Conservation (phyloP, 2,888 invertebrate species). For the Cetonia aurata region DNA sequence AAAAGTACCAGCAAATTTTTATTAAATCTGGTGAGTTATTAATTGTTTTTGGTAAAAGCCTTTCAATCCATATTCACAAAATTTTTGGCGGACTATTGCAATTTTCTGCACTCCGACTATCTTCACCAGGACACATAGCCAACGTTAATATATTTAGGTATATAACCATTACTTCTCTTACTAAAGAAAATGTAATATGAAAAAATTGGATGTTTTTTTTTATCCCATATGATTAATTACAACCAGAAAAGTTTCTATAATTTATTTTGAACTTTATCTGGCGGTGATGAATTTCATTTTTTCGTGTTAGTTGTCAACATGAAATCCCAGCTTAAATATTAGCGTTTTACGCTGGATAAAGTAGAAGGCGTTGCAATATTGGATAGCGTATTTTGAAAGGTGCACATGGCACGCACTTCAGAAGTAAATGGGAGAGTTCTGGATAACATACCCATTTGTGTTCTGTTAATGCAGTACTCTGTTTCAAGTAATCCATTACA, state of each 20-base stretch:
- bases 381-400: not conserved
- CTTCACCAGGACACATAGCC: too few species aligned
- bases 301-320: conserved; percentile 48
- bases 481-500: conserved; percentile 6
- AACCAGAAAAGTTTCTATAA: conserved; percentile 47
- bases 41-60: too few species aligned
- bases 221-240: conserved; percentile 36
- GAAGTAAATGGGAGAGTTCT: not conserved
- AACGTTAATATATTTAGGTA: too few species aligned
- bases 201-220: too few species aligned
- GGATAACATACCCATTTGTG: too few species aligned
- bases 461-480: not conserved
- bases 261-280: conserved; percentile 51
- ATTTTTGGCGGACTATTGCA: too few species aligned
- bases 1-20: not conserved
- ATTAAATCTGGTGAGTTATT: too few species aligned
- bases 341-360: not conserved
- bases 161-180: too few species aligned
- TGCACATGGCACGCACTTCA: not conserved
- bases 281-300: conserved; percentile 52
- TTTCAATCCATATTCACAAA: too few species aligned
- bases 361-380: not conserved
- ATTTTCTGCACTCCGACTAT: too few species aligned
- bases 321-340: conserved; percentile 9
- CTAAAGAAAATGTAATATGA: too few species aligned